These are phyloP conservation scores for Abscondita cerata DNA, from an alignment of 2,888 invertebrate species.

Conservation along the genomic window DNA sequence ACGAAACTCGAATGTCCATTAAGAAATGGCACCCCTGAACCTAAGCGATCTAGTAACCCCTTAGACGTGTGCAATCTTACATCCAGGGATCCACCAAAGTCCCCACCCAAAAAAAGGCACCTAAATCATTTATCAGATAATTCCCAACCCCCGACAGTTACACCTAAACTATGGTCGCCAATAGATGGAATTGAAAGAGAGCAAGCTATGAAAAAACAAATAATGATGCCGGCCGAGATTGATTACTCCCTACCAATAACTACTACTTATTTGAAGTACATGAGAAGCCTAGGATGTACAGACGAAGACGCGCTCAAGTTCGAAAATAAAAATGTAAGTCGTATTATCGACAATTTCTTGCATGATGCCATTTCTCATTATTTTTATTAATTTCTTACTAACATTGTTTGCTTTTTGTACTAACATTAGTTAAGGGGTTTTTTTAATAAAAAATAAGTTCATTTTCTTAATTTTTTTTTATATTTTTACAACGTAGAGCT, in stretches of 20 bases:
- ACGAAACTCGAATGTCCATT: slow-evolving; percentile 45
- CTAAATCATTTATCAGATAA: slow-evolving; percentile 53
- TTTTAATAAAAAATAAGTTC: no score
- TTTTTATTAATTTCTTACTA: slow-evolving; percentile 47
- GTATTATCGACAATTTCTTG: slow-evolving; percentile 54
- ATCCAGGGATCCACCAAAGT: slow-evolving; percentile 66
- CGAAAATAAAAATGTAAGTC: slow-evolving; percentile 66
- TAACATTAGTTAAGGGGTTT: no score
- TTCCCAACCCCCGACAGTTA: slow-evolving; percentile 54
- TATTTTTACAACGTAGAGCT: no score
- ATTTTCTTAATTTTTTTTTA: no score
- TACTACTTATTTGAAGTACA: slow-evolving; percentile 86
- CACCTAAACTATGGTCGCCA: slow-evolving; percentile 70
- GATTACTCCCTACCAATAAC: slow-evolving; percentile 90
- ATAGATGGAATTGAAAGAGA: slow-evolving; percentile 56
- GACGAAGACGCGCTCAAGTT: slow-evolving; percentile 68
- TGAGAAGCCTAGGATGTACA: slow-evolving; percentile 73
- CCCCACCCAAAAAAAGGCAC: slow-evolving; percentile 59
- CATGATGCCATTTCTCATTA: slow-evolving; percentile 55
- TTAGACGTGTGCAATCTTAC: slow-evolving; percentile 69
- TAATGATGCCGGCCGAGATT: slow-evolving; percentile 62
- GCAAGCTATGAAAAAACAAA: slow-evolving; percentile 39
- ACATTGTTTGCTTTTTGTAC: slow-evolving; percentile 9
- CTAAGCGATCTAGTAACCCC: slow-evolving; percentile 65
- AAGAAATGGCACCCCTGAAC: slow-evolving; percentile 45